A percentile compares a stretch with the other conserved stretches of the same genome.
phyloP scores from a whole-genome alignment of 1,140 invertebrate species.

The Drosophila equinoxialis region DNA sequence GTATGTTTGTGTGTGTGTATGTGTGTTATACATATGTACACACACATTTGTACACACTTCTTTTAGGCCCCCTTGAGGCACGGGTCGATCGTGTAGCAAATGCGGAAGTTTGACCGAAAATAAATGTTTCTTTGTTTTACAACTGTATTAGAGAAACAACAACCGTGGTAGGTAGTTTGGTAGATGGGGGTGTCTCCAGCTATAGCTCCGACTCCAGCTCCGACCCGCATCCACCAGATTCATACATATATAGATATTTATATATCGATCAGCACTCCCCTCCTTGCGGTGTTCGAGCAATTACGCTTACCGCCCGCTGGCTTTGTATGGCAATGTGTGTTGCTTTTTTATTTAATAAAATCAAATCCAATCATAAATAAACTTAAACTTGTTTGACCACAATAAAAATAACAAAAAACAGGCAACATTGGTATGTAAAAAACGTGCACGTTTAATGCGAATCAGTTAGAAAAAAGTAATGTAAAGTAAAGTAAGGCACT shows the following conservation, averaged over 20 bases:
- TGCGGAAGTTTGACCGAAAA: conserved; percentile 63
- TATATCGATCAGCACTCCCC: conserved; percentile 51
- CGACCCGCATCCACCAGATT: conserved; percentile 10
- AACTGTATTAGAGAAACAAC: conserved; percentile 68
- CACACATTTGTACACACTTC: conserved; percentile 20
- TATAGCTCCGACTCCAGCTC: not conserved
- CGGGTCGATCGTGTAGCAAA: conserved; percentile 32
- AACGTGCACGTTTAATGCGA: conserved; percentile 73
- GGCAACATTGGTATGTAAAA: conserved; percentile 67
- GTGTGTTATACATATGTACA: conserved; percentile 34
- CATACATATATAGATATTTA: not conserved
- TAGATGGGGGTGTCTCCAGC: conserved; percentile 7
- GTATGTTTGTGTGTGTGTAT: conserved; percentile 17
- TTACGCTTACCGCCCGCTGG: conserved; percentile 73
- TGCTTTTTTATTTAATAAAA: conserved; percentile 75
- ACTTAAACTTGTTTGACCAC: conserved; percentile 79
- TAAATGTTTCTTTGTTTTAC: conserved; percentile 69
- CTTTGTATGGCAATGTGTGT: conserved; percentile 49
- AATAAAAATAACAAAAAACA: conserved; percentile 34
- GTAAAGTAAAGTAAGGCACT: conserved; percentile 41
- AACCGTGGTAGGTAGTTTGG: not conserved
- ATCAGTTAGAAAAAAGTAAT: conserved; percentile 31
- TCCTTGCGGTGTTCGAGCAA: conserved; percentile 55
- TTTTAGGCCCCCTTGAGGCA: conserved; percentile 12
- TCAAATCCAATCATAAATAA: conserved; percentile 82